A percentile compares a stretch with the other conserved stretches of the same genome.
Evolutionary conservation across 2,888 invertebrate species (phyloP).

Genomic region (Rhynchonema sp.): DNA sequence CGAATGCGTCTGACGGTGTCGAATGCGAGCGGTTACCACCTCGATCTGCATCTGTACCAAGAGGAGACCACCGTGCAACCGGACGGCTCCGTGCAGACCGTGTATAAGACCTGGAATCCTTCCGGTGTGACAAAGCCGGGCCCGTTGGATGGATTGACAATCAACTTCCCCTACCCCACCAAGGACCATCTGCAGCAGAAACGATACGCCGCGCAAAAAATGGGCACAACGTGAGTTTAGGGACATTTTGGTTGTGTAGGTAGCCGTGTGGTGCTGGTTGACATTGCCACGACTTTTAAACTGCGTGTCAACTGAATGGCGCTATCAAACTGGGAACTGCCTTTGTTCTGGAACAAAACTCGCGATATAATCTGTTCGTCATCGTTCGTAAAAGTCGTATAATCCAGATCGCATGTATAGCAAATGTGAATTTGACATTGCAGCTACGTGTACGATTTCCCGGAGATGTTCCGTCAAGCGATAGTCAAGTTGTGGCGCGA

Average conservation of each 20-base stretch:
- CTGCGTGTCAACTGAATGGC: too few species aligned
- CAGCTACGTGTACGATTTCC: constrained; percentile 76
- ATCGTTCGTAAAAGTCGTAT: too few species aligned
- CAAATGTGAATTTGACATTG: background rate
- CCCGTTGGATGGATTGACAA: constrained; percentile 44
- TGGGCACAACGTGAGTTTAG: constrained; percentile 12
- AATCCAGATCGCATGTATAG: background rate
- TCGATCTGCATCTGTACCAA: constrained; percentile 79
- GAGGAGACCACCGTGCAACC: constrained; percentile 11
- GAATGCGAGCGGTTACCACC: constrained; percentile 87
- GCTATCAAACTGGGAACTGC: too few species aligned
- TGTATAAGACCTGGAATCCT: background rate
- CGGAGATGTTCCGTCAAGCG: constrained; percentile 92
- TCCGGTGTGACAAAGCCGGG: constrained; percentile 4
- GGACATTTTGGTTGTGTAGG: background rate
- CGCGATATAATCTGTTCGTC: too few species aligned
- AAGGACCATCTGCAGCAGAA: constrained; percentile 92
- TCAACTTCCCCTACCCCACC: constrained; percentile 84
- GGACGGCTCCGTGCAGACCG: background rate
- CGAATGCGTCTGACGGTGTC: constrained; percentile 74
- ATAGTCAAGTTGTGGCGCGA: constrained; percentile 30
- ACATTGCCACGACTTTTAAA: too few species aligned
- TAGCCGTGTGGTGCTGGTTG: too few species aligned
- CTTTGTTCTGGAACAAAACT: too few species aligned
- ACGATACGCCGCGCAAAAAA: constrained; percentile 32